Evolutionary conservation across 2,888 invertebrate species (phyloP).

Genomic region (Perizoma affinitatum): DNA sequence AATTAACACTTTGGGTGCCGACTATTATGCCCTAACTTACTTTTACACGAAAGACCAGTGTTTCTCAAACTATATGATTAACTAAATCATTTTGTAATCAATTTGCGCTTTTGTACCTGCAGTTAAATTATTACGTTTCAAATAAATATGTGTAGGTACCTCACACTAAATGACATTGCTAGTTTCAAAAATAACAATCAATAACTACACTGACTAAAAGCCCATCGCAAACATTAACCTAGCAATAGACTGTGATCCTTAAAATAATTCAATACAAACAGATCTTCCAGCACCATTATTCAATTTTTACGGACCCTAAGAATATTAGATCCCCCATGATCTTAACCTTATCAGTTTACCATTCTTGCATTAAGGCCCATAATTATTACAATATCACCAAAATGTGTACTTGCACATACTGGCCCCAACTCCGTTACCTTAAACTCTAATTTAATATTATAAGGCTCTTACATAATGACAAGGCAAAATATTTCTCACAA

Average conservation of each 20-base stretch:
- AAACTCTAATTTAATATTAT: slow-evolving; percentile 63
- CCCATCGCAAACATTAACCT: slow-evolving; percentile 47
- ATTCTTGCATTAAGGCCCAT: slow-evolving; percentile 44
- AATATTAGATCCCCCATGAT: slow-evolving; percentile 48
- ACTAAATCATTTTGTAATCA: slow-evolving; percentile 45
- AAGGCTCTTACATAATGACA: slow-evolving; percentile 67
- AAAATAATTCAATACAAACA: slow-evolving; percentile 71
- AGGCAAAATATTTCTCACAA: slow-evolving; percentile 62
- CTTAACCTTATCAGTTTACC: slow-evolving; percentile 42
- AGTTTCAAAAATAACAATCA: slow-evolving; percentile 55
- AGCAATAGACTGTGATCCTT: slow-evolving; percentile 51
- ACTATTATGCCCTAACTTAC: slow-evolving; percentile 75
- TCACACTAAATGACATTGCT: slow-evolving; percentile 54
- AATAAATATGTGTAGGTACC: slow-evolving; percentile 24
- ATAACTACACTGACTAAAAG: slow-evolving; percentile 59
- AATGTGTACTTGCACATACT: slow-evolving; percentile 52
- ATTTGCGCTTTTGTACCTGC: slow-evolving; percentile 47
- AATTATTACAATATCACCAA: slow-evolving; percentile 41
- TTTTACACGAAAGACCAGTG: slow-evolving; percentile 67
- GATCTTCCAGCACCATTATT: slow-evolving; percentile 80
- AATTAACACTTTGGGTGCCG: slow-evolving; percentile 74
- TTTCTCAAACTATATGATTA: slow-evolving; percentile 71
- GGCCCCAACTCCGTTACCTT: slow-evolving; percentile 71
- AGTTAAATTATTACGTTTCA: slow-evolving; percentile 26
- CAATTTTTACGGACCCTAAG: slow-evolving; percentile 52